phyloP scores from a whole-genome alignment of 2,797 vertebrate species.

The Pangasius larnaudii region DNA sequence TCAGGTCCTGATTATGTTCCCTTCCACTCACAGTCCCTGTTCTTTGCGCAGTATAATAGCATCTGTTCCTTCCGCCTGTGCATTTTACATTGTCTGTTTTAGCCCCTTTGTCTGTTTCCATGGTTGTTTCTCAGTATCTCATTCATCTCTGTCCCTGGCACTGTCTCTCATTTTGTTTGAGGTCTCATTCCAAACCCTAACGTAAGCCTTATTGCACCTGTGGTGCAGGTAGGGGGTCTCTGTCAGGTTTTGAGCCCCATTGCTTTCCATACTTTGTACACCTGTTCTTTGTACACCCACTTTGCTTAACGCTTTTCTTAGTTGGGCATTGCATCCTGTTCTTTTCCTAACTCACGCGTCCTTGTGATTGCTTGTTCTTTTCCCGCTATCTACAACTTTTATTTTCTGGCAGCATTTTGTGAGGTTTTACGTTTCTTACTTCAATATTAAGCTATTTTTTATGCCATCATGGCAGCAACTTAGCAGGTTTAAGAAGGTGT shows the following conservation, averaged over 20 bases:
- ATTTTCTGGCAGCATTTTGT: neutral
- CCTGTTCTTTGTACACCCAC: neutral
- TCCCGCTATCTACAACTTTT: neutral
- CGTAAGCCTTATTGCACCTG: neutral
- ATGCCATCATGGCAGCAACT: too few relatives aligned
- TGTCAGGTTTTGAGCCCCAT: neutral
- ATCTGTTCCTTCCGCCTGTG: neutral
- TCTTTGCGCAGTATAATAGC: neutral
- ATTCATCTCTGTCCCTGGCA: neutral
- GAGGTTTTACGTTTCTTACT: neutral
- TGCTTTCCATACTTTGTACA: neutral
- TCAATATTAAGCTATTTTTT: neutral
- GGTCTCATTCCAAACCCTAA: neutral
- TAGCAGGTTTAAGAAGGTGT: neutral
- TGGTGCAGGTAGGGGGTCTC: neutral
- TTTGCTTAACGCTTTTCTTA: neutral
- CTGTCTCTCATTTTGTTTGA: neutral
- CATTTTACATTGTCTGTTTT: neutral
- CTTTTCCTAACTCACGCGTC: neutral
- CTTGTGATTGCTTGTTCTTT: neutral
- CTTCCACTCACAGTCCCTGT: neutral
- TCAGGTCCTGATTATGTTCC: neutral
- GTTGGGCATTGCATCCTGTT: neutral
- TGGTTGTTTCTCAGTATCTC: neutral
- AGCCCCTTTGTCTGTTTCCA: neutral